phyloP scores from a whole-genome alignment of 2,888 invertebrate genomes.

The Holacanthella duospinosa region DNA sequence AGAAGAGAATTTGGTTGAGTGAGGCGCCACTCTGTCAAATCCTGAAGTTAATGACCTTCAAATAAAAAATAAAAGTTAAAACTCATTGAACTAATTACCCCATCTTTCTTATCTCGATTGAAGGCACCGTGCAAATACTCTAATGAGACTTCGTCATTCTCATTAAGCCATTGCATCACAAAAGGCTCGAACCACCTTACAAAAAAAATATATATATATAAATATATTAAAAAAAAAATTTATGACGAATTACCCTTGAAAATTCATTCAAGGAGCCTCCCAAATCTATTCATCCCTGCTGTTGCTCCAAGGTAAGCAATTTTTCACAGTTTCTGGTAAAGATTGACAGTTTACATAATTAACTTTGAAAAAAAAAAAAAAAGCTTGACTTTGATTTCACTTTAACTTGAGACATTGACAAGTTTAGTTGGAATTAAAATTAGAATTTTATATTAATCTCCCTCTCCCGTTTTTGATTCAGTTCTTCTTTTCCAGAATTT shows the following conservation, averaged over 20 bases:
- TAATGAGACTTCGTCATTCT: slow-evolving; percentile 97
- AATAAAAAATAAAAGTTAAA: no score
- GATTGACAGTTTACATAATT: neutral
- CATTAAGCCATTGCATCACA: slow-evolving; percentile 99
- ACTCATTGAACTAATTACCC: slow-evolving; percentile 56
- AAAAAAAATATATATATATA: no score
- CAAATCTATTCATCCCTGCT: neutral
- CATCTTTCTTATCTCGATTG: slow-evolving; percentile 90
- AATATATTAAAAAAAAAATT: slow-evolving; percentile 9
- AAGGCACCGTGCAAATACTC: slow-evolving; percentile 98
- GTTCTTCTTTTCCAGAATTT: no score
- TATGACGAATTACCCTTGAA: neutral
- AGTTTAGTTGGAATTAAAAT: no score
- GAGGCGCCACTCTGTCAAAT: no score
- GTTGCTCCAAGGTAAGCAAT: neutral
- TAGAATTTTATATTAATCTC: no score
- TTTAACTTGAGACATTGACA: no score
- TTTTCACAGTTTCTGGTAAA: no score
- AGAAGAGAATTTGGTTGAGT: no score
- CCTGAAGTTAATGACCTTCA: no score
- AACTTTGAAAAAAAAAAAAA: neutral
- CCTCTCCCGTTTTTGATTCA: no score
- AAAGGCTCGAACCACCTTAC: slow-evolving; percentile 98
- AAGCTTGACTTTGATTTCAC: neutral
- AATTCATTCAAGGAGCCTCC: neutral